Evolutionary conservation across 2,797 vertebrate genomes (phyloP).

Genomic region (Silurus lanzhouensis): DNA sequence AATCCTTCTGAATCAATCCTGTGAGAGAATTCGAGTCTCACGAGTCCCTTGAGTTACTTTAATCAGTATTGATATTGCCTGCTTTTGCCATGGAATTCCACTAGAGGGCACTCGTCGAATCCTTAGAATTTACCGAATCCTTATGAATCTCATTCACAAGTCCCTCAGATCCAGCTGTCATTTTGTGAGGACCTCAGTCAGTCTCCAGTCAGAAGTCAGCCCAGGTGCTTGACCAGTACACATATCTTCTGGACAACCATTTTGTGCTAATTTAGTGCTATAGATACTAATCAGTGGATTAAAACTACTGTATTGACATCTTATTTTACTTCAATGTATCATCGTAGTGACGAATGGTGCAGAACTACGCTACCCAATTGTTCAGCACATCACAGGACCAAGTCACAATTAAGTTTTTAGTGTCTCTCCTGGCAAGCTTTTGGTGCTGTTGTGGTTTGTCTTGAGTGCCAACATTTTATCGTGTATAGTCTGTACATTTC

Average conservation of each 20-base stretch:
- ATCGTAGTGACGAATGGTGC: not conserved
- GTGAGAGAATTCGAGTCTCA: no score
- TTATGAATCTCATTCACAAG: no score
- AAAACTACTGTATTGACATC: not conserved
- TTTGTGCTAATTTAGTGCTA: not conserved
- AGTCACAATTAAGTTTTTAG: not conserved
- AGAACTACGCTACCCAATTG: not conserved
- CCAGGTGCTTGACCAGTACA: constrained; percentile 48
- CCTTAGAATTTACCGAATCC: no score
- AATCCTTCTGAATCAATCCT: no score
- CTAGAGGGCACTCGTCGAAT: no score
- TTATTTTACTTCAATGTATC: not conserved
- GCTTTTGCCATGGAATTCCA: no score
- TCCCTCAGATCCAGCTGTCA: no score
- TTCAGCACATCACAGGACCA: not conserved
- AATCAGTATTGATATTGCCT: no score
- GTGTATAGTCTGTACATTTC: not conserved
- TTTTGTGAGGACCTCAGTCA: constrained; percentile 50
- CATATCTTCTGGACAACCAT: constrained; percentile 27
- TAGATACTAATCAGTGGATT: not conserved
- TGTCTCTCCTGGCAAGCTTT: not conserved
- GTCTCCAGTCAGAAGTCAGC: constrained; percentile 62
- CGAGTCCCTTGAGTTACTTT: no score
- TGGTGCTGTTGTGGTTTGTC: not conserved
- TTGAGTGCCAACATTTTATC: not conserved